Base-by-base conservation (phyloP, 2,113 vertebrate genomes). In the Callocephalon fimbriatum region DNA sequence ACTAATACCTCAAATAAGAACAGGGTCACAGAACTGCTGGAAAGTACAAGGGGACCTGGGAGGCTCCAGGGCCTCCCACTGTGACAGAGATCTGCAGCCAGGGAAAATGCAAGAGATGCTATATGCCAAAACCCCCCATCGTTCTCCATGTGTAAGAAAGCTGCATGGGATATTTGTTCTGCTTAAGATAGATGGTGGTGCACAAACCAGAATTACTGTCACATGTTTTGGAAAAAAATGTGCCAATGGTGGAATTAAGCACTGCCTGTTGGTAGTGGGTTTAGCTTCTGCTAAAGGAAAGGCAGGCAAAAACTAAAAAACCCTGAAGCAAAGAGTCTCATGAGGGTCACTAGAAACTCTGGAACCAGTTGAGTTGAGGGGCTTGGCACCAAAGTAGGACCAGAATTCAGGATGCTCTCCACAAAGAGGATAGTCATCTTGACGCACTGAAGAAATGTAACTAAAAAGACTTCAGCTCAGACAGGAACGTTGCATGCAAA, bases 111-210 rank as follows among this genome's bases (percentile, higher is more conserved):
- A 48, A 14, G 54, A 81, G 22, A 35, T 12, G 26, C 8, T 31
- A 7, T 31, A 20, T 47, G 23, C 42, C 19, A 47, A 73, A 67
- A 3, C 0, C 1, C 10, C 22, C 29, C 8, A 0, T 35, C 10
- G 1, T 54, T 58, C 29, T 58, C 35, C 42, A 26, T 9, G 15
- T 45, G 14, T 63, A 72, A 53, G 75, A 59, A 82, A 81, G 38
- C 23, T 75, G 27, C 13, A 29, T 16, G 8, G 18, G 44, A 0
- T 20, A 45, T 54, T 56, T 54, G 20, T 48, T 59, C n/a, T 7
- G 9, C 42, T 53, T 54, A 31, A 48, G 42, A 42, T 8, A 72
- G 72, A 48, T 23, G 21, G 15, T 25, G 44, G 9, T 63, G 37
- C 19, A n/a, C 37, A 63, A 82, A 29, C 7, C 56, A 66, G 66